Base-by-base conservation (phyloP, 2,113 vertebrate species). In the Ammospiza caudacuta region DNA sequence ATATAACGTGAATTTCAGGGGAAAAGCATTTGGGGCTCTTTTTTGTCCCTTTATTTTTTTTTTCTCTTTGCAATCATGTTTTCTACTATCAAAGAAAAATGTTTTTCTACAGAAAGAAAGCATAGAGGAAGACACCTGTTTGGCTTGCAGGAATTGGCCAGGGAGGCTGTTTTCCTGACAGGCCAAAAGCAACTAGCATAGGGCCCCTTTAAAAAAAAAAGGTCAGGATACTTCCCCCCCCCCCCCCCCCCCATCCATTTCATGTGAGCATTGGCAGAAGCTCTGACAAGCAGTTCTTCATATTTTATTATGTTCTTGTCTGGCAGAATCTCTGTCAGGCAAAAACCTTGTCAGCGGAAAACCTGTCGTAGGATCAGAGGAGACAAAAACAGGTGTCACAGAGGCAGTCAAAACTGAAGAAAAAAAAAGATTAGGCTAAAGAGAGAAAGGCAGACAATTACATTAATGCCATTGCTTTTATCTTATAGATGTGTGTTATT, bases 301-400 rank as follows among this genome's bases (percentile, higher is more conserved):
- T 99, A 98, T 99, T 99, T 99, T 99, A 99, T 99, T 99, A 98
- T 98, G 98, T 98, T 99, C 98, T 98, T 99, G 98, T 99, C 99
- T 99, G 97, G 98, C 98, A 98, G 98, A 97, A 97, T 98, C 96
- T 98, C 98, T 99, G 98, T 99, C 98, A 99, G 98, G 98, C 98
- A 98, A 99, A 99, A 98, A 98, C 97, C 98, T 98, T 98, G 98
- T 99, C 98, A 99, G 98, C 97, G 97, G 98, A 98, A 98, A 97
- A 97, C 97, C 98, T 98, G 98, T 99, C 98, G 97, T 98, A 98
- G 98, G 98, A 98, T 98, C 97, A 98, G 98, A 98, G 97, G 98
- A 98, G 98, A 98, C 98, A 99, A 98, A 98, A 98, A 98, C 99
- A 99, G 98, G 99, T 99, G 99, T 99, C 99, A 99, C 98, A 98